Conservation (phyloP, 2,888 invertebrate species). For the Helicoverpa assulta region DNA sequence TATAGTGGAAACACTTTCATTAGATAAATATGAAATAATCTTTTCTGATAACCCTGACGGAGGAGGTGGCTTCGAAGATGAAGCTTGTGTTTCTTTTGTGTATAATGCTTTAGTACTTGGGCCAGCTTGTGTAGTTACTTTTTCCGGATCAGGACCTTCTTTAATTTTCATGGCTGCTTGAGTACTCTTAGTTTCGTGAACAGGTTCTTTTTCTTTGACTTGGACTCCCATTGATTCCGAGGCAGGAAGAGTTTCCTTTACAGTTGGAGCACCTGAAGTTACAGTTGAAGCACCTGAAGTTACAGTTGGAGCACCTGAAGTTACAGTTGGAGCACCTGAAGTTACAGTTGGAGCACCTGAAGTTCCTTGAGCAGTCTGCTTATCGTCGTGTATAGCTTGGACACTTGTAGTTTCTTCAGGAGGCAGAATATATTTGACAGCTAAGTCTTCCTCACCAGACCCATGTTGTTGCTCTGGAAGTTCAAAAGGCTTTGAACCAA, state of each 20-base stretch:
- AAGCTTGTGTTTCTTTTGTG: background rate
- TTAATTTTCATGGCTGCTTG: background rate
- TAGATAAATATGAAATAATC: slow-evolving; percentile 1
- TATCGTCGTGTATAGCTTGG: background rate
- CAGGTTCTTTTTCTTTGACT: background rate
- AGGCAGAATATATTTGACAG: background rate
- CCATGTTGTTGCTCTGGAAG: no score
- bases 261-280: background rate
- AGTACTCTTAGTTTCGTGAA: background rate
- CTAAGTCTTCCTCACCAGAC: no score
- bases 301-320: no score
- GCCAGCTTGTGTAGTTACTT: background rate
- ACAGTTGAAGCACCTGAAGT: no score
- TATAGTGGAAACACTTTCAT: background rate
- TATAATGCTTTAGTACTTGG: background rate
- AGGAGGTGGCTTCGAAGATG: background rate
- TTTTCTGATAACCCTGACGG: background rate
- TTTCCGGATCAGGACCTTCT: background rate
- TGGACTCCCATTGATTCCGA: background rate
- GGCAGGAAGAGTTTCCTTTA: background rate
- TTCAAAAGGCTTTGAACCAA: background rate
- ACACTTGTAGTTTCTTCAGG: background rate
- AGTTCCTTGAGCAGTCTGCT: background rate
- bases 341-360: background rate
- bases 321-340: no score